Base-by-base conservation (phyloP, 2,888 invertebrate genomes). In the Drosophila kuntzei region DNA sequence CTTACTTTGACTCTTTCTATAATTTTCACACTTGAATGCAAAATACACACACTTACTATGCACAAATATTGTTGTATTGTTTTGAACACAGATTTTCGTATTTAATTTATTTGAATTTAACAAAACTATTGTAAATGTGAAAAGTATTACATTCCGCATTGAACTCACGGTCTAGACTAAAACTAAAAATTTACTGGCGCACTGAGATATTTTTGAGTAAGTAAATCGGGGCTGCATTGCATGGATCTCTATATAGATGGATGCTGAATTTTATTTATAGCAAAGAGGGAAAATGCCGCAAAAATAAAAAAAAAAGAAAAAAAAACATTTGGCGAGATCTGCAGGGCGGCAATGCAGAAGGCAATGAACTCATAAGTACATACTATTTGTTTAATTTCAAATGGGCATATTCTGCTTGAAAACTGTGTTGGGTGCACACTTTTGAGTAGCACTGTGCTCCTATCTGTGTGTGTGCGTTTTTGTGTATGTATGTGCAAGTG, bases 361-460 rank as follows among this genome's bases (percentile, higher is more conserved):
- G 71, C 83, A 87, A 84, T 83, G 83, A 83, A 83, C 83, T 83
- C 83, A 63, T 66, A 68, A 67, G 75, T 71, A 73, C 41, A 53
- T 43, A 69, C 68, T 44, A 39, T 60, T 77, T 71, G 66, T 18
- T 57, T 53, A 47, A 68, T 44, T 36, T 59, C 41, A 62, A 71
- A 67, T 61, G 81, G 85, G 75, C 63, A 60, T 62, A 73, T 63
- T 80, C 69, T 77, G 78, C 71, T 81, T 79, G 77, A 65, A 78
- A 75, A 43, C 39, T 43, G 64, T 58, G 55, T 47, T 59, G 64
- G 61, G 59, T 61, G 67, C 63, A 59, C 44, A 79, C 65, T 71
- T 65, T 63, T 63, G 22, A 46, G 64, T 66, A 68, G 75, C 75
- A 81, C 85, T 82, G 70, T 77, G 62, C 25, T 41, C 20, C 20